Evolutionary conservation across 2,113 vertebrate species (phyloP).

Genomic region (Oncorhynchus kisutch): DNA sequence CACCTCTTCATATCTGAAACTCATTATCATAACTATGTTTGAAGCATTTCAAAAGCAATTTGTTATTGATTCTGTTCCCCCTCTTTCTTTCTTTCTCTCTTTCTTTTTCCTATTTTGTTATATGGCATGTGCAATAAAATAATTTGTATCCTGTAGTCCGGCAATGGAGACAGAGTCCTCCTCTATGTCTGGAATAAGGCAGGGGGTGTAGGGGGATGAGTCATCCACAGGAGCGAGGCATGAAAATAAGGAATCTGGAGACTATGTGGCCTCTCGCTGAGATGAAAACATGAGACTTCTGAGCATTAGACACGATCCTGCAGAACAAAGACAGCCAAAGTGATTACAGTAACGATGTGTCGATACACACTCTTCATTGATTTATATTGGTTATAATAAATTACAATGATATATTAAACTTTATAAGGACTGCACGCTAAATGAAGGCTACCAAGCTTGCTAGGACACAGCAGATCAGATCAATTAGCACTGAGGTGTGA

Average conservation of each 20-base stretch:
- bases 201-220: constrained; percentile 75
- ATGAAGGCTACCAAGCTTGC: too few relatives aligned
- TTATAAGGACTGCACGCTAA: too few relatives aligned
- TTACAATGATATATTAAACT: too few relatives aligned
- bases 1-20: constrained; percentile 34
- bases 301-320: constrained; percentile 57
- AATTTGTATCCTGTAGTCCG: constrained; percentile 64
- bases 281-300: constrained; percentile 81
- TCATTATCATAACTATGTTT: constrained; percentile 41
- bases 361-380: constrained; percentile 29
- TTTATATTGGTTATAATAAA: constrained; percentile 22
- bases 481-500: too few relatives aligned
- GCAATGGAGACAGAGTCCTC: constrained; percentile 72
- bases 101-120: constrained; percentile 62
- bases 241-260: constrained; percentile 64
- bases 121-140: constrained; percentile 74
- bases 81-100: constrained; percentile 14
- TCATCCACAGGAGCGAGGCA: constrained; percentile 73
- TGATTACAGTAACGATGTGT: constrained; percentile 22
- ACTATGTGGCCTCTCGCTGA: constrained; percentile 76
- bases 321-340: constrained; percentile 50
- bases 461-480: too few relatives aligned
- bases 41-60: constrained; percentile 42
- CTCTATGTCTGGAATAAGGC: constrained; percentile 78
- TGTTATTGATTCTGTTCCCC: constrained; percentile 61